phyloP scores from a whole-genome alignment of 2,888 invertebrate genomes.

The Allygus modestus region DNA sequence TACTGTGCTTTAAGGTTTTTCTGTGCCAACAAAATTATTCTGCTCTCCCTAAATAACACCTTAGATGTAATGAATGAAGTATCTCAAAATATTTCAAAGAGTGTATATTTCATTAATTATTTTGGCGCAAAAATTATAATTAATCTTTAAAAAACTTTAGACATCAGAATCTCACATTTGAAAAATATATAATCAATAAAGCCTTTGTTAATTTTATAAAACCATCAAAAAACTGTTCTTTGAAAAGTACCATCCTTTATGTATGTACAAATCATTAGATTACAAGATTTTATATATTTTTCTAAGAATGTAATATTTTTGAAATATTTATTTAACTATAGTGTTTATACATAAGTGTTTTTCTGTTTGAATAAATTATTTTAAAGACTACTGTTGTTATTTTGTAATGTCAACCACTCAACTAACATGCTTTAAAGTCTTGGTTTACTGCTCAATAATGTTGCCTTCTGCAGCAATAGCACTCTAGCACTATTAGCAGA shows the following conservation, averaged over 20 bases:
- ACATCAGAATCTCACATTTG: neutral
- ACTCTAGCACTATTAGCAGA: too few relatives aligned
- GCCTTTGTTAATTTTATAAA: neutral
- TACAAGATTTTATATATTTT: constrained; percentile 48
- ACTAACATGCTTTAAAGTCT: too few relatives aligned
- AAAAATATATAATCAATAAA: neutral
- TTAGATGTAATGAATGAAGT: too few relatives aligned
- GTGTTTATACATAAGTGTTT: constrained; percentile 37
- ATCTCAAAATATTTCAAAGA: too few relatives aligned
- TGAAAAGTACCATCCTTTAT: neutral
- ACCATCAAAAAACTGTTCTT: constrained; percentile 3
- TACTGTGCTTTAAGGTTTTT: too few relatives aligned
- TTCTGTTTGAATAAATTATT: constrained; percentile 42
- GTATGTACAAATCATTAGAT: constrained; percentile 25
- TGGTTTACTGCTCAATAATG: too few relatives aligned
- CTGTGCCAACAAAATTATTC: too few relatives aligned
- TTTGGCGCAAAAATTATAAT: too few relatives aligned
- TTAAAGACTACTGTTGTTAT: neutral
- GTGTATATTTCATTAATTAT: too few relatives aligned
- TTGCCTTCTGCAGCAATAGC: too few relatives aligned
- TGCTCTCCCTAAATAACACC: too few relatives aligned
- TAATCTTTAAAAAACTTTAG: neutral
- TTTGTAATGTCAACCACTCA: neutral
- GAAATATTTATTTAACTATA: constrained; percentile 32
- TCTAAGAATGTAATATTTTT: constrained; percentile 33